phyloP scores from a whole-genome alignment of 1,140 invertebrate genomes.

The Copidosoma floridanum region DNA sequence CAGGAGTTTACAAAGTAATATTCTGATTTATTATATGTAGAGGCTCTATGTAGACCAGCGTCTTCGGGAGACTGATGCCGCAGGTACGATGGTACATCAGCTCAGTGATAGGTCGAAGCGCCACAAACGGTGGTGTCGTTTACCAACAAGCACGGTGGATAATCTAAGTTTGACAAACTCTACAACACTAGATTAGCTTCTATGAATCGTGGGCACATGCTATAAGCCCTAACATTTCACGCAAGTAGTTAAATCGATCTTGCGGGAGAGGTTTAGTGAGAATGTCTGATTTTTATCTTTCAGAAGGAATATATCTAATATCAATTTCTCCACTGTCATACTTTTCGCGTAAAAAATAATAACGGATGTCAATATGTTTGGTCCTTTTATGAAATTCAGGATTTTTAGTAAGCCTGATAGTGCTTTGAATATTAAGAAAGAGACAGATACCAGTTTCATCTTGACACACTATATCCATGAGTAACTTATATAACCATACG shows the following conservation, averaged over 20 bases:
- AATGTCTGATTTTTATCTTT: slow-evolving; percentile 31
- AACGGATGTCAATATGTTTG: slow-evolving; percentile 37
- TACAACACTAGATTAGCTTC: too few relatives aligned
- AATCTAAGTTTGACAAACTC: too few relatives aligned
- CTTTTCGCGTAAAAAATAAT: slow-evolving; percentile 34
- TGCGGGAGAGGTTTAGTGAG: slow-evolving; percentile 32
- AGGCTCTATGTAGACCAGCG: too few relatives aligned
- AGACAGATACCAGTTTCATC: slow-evolving; percentile 6
- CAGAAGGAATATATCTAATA: slow-evolving; percentile 26
- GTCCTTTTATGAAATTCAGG: slow-evolving; percentile 36
- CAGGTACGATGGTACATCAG: too few relatives aligned
- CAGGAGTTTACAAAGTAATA: too few relatives aligned
- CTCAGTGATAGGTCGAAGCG: too few relatives aligned
- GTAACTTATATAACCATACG: background rate
- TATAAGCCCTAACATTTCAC: too few relatives aligned
- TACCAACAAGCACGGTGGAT: too few relatives aligned
- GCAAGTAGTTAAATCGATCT: background rate
- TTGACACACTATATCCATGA: background rate
- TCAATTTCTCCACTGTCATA: slow-evolving; percentile 21
- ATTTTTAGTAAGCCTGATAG: slow-evolving; percentile 45
- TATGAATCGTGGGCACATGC: too few relatives aligned
- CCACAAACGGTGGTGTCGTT: too few relatives aligned
- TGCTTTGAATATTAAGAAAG: slow-evolving; percentile 40
- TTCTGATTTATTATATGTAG: too few relatives aligned
- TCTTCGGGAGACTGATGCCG: too few relatives aligned